Conservation (phyloP, 1,140 invertebrate species). For the Galendromus occidentalis region DNA sequence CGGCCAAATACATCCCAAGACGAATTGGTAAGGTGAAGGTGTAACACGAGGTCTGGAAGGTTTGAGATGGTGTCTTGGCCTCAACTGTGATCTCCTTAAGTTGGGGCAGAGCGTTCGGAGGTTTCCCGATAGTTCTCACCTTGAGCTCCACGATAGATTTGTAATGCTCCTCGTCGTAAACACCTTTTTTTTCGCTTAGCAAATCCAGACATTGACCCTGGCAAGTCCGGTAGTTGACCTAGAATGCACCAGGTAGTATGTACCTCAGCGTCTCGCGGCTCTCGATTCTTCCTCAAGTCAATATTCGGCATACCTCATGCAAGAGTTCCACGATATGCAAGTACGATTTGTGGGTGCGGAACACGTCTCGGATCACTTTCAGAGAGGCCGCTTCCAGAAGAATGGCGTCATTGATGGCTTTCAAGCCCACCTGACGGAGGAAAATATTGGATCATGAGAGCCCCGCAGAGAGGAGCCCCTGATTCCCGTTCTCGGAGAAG, state of each 20-base stretch:
- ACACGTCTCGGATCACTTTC: neutral
- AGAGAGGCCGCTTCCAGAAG: neutral
- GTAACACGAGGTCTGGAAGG: neutral
- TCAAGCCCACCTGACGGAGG: slow-evolving; percentile 1
- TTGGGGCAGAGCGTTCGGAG: neutral
- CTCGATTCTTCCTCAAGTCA: too few species aligned
- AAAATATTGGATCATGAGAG: too few species aligned
- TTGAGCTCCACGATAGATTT: neutral
- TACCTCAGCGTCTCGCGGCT: too few species aligned
- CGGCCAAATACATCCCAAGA: slow-evolving; percentile 2
- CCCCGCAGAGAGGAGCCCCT: too few species aligned
- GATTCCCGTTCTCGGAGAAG: too few species aligned
- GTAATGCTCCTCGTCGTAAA: neutral
- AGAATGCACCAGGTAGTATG: too few species aligned
- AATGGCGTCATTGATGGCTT: neutral
- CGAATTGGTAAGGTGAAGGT: neutral
- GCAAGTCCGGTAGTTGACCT: neutral
- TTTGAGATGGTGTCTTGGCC: neutral
- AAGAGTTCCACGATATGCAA: neutral
- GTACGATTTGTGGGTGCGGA: neutral
- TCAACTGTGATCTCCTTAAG: neutral
- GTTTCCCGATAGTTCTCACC: neutral
- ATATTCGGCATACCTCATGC: neutral
- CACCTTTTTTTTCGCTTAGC: neutral
- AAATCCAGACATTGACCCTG: neutral